Evolutionary conservation across 1,140 invertebrate genomes (phyloP).

Genomic region (Chlorops oryzae): DNA sequence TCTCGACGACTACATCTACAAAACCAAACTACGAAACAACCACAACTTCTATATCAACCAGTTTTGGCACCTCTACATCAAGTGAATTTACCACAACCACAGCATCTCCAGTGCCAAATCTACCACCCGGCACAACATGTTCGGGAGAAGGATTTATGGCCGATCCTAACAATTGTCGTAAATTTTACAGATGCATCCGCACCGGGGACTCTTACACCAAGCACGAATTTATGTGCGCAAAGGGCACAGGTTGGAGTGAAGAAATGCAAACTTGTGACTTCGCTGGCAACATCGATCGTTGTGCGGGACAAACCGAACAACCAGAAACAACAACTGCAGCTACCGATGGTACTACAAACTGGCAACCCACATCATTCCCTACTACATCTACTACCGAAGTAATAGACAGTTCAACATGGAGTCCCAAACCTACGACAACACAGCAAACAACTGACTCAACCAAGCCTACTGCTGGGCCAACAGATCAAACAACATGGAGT

Average conservation of each 20-base stretch:
- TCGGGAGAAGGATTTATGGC: slow-evolving; percentile 55
- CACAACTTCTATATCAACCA: slow-evolving; percentile 2
- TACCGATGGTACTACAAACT: slow-evolving; percentile 18
- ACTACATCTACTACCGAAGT: too few relatives aligned
- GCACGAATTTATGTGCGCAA: slow-evolving; percentile 58
- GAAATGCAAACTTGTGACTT: slow-evolving; percentile 51
- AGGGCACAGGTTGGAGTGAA: slow-evolving; percentile 59
- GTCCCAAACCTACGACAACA: slow-evolving; percentile 18
- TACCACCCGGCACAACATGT: slow-evolving; percentile 28
- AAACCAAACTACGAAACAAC: slow-evolving; percentile 9
- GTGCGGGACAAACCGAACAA: slow-evolving; percentile 31
- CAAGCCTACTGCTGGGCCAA: slow-evolving; percentile 17
- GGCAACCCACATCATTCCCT: too few relatives aligned
- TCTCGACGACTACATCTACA: slow-evolving; percentile 18
- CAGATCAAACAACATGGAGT: slow-evolving; percentile 20
- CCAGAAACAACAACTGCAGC: slow-evolving; percentile 13
- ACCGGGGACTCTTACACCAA: slow-evolving; percentile 51
- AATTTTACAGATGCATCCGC: slow-evolving; percentile 61
- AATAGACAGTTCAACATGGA: too few relatives aligned
- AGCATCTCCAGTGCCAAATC: slow-evolving; percentile 5
- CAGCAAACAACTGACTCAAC: slow-evolving; percentile 24
- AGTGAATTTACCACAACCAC: background rate
- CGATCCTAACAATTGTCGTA: slow-evolving; percentile 55
- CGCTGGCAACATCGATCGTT: slow-evolving; percentile 55
- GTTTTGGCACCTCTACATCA: background rate